phyloP scores from a whole-genome alignment of 1,140 invertebrate species.

The Colletes gigas region DNA sequence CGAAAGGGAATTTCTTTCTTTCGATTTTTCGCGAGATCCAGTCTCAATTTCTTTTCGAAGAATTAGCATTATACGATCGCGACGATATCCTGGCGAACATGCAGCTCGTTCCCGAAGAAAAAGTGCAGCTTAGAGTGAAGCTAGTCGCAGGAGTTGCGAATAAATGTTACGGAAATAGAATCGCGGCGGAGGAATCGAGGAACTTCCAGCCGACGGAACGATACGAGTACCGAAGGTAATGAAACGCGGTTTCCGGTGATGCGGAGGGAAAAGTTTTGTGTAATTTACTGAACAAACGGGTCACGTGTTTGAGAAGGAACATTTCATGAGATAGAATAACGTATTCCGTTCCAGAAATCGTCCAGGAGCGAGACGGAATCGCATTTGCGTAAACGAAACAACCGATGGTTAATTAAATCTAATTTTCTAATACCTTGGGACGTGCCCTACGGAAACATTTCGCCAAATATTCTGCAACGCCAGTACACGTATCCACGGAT shows the following conservation, averaged over 20 bases:
- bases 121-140: not conserved
- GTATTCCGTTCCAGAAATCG: slow-evolving; percentile 6
- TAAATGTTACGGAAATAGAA: slow-evolving; percentile 19
- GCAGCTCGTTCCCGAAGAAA: not conserved
- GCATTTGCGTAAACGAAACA: slow-evolving; percentile 33
- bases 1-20: not conserved
- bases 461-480: no score
- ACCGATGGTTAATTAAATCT: slow-evolving; percentile 33
- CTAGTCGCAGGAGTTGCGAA: not conserved
- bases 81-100: not conserved
- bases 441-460: not conserved
- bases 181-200: not conserved
- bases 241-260: slow-evolving; percentile 25
- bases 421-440: slow-evolving; percentile 1
- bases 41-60: not conserved
- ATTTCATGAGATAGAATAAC: slow-evolving; percentile 21
- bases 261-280: slow-evolving; percentile 18
- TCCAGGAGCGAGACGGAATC: not conserved
- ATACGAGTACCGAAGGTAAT: slow-evolving; percentile 11
- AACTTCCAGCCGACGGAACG: not conserved
- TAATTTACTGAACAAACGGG: slow-evolving; percentile 39
- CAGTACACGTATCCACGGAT: no score
- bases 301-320: slow-evolving; percentile 34
- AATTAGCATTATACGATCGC: not conserved
- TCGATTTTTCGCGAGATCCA: not conserved